phyloP scores from a whole-genome alignment of 2,797 vertebrate species.

The Bradypodion pumilum region DNA sequence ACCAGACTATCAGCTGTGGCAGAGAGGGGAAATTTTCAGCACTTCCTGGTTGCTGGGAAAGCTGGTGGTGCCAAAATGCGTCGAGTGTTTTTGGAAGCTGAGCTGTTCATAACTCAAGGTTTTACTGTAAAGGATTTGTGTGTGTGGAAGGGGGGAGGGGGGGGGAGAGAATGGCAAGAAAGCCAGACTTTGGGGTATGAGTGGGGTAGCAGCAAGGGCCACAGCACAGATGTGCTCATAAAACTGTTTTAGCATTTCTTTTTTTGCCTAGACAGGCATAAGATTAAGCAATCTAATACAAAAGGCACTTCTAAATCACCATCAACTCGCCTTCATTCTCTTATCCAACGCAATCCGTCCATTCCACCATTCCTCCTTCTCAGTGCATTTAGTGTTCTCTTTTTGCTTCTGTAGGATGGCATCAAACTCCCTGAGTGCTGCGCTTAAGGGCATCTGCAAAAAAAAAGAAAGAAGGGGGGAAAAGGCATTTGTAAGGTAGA shows the following conservation, averaged over 20 bases:
- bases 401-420: constrained; percentile 86
- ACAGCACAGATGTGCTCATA: neutral
- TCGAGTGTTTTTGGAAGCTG: too few species aligned
- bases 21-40: too few species aligned
- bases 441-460: constrained; percentile 77
- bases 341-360: constrained; percentile 82
- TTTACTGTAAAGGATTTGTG: too few species aligned
- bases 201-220: neutral
- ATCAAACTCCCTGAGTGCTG: constrained; percentile 84
- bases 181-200: neutral
- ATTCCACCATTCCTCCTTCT: constrained; percentile 90
- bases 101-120: too few species aligned
- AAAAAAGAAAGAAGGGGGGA: too few species aligned
- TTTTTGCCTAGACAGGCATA: neutral
- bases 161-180: neutral
- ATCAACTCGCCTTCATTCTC: constrained; percentile 81
- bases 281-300: neutral
- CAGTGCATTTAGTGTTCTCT: constrained; percentile 79
- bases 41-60: too few species aligned
- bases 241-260: neutral
- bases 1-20: too few species aligned
- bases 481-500: neutral
- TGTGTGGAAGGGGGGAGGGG: too few species aligned
- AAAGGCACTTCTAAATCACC: neutral
- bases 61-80: too few species aligned